Conservation (phyloP, 2,888 invertebrate species). For the Odontocolon sp. region DNA sequence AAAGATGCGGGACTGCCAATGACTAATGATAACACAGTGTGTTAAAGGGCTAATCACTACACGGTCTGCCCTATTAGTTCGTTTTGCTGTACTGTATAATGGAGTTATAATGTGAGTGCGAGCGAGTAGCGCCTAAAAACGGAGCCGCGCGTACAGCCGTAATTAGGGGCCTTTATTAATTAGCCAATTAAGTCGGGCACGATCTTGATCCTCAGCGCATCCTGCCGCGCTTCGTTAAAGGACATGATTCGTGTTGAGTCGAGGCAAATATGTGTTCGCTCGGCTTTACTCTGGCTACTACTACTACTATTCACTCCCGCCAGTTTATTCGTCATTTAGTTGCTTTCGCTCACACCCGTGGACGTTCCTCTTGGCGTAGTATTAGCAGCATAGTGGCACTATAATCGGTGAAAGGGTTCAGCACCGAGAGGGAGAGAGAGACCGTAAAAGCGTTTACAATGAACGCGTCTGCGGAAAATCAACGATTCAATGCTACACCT, state of each 20-base stretch:
- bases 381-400: constrained; percentile 14
- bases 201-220: constrained; percentile 74
- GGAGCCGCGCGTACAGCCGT: constrained; percentile 65
- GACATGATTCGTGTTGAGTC: constrained; percentile 71
- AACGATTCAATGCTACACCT: constrained; percentile 16
- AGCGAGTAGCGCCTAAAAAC: constrained; percentile 67
- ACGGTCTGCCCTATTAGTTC: too few species aligned
- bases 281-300: not conserved
- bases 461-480: constrained; percentile 41
- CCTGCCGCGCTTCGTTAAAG: constrained; percentile 76
- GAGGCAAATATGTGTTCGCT: constrained; percentile 51
- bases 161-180: constrained; percentile 78
- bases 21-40: too few species aligned
- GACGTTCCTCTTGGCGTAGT: not conserved
- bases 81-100: not conserved
- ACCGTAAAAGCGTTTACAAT: constrained; percentile 40
- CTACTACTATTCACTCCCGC: not conserved
- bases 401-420: constrained; percentile 15
- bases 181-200: constrained; percentile 75
- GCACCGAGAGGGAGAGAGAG: not conserved
- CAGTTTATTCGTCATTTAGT: not conserved
- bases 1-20: too few species aligned
- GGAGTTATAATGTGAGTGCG: constrained; percentile 51
- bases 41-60: too few species aligned
- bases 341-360: not conserved